Evolutionary conservation across 2,888 invertebrate species (phyloP).

Genomic region (Tholera decimalis): DNA sequence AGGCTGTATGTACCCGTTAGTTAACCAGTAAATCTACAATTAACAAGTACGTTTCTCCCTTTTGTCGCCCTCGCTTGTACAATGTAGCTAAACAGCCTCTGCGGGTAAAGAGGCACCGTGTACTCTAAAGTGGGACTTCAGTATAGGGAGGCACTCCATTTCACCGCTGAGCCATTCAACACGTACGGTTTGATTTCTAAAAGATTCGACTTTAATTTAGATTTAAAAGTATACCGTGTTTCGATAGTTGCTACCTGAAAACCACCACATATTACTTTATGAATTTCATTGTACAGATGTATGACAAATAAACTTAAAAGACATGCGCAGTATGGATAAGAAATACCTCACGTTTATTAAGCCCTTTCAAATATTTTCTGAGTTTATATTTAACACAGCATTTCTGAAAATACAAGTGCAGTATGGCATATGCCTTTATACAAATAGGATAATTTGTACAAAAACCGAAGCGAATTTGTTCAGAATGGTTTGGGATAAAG

Average conservation of each 20-base stretch:
- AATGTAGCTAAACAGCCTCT: constrained; percentile 40
- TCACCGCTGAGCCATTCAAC: constrained; percentile 18
- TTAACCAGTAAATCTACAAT: neutral
- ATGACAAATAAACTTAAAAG: constrained; percentile 74
- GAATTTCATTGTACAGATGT: constrained; percentile 60
- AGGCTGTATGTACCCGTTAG: neutral
- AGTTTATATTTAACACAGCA: constrained; percentile 19
- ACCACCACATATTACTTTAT: constrained; percentile 72
- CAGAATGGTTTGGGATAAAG: constrained; percentile 54
- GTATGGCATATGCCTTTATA: constrained; percentile 2
- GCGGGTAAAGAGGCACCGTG: constrained; percentile 31
- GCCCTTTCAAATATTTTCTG: constrained; percentile 24
- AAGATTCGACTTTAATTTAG: constrained; percentile 12
- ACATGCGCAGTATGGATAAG: constrained; percentile 84
- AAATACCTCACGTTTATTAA: constrained; percentile 72
- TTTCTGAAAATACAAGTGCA: constrained; percentile 5
- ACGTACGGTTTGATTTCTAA: constrained; percentile 10
- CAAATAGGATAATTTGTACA: constrained; percentile 17
- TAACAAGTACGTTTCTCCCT: neutral
- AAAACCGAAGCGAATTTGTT: constrained; percentile 32
- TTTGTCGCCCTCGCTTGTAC: constrained; percentile 10
- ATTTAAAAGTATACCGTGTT: neutral
- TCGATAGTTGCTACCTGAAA: constrained; percentile 1
- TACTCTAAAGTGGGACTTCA: constrained; percentile 19
- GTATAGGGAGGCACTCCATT: constrained; percentile 19